These are phyloP conservation scores for Podarcis lilfordi DNA, from an alignment of 2,797 vertebrate genomes.

Conservation along the genomic window DNA sequence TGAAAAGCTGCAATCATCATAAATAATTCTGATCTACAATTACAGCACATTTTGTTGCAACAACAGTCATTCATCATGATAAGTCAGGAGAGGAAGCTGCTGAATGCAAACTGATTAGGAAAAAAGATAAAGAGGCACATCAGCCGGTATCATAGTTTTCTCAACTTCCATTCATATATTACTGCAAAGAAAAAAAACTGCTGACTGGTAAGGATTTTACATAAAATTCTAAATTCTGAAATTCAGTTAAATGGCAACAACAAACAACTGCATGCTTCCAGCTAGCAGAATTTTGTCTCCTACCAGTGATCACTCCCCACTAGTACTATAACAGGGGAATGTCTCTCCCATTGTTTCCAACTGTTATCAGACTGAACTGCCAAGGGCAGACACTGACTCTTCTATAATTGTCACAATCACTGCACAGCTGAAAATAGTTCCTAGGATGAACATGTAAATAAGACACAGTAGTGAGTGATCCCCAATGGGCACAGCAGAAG, in stretches of 20 bases:
- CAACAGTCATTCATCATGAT: conserved; percentile 10
- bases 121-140: conserved; percentile 45
- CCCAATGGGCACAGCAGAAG: background rate
- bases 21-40: conserved; percentile 48
- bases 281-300: background rate
- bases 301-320: accelerated
- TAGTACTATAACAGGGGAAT: accelerated
- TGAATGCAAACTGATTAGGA: conserved; percentile 38
- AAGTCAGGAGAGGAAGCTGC: conserved; percentile 24
- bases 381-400: too few relatives aligned
- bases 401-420: background rate
- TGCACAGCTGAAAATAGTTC: background rate
- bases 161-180: conserved; percentile 40
- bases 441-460: conserved; percentile 33
- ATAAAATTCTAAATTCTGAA: conserved; percentile 26
- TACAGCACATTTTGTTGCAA: conserved; percentile 55
- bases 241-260: conserved; percentile 9
- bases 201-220: conserved; percentile 32
- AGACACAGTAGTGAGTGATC: background rate
- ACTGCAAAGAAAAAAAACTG: conserved; percentile 25
- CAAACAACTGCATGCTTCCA: background rate
- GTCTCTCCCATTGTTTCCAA: background rate
- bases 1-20: conserved; percentile 54
- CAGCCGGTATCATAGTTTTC: conserved; percentile 26
- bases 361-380: accelerated